Conservation (phyloP, 2,113 vertebrate genomes). For the Oxyruncus cristatus region DNA sequence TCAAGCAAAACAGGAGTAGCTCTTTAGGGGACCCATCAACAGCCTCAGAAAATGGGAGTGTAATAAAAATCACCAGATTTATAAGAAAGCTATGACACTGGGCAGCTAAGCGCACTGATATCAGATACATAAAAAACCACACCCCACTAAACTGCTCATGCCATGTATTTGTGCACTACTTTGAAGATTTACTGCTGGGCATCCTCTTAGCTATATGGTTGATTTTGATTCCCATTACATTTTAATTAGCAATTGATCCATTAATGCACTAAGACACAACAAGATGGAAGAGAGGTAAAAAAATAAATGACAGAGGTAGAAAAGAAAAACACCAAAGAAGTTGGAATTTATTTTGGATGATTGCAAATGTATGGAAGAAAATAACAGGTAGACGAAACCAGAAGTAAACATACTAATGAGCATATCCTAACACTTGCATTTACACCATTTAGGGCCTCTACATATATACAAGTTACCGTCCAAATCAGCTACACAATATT, state of each 20-base stretch:
- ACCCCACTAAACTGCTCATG: not conserved
- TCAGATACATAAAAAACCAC: not conserved
- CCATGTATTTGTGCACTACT: not conserved
- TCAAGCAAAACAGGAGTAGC: not conserved
- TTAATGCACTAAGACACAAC: not conserved
- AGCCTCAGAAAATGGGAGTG: not conserved
- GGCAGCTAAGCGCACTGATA: not conserved
- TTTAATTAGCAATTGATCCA: not conserved
- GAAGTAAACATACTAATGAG: not conserved
- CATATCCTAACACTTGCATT: not conserved
- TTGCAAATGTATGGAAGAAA: not conserved
- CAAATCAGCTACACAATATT: not conserved
- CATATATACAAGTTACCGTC: not conserved
- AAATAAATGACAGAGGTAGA: rapidly evolving
- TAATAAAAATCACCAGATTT: not conserved
- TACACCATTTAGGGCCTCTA: not conserved
- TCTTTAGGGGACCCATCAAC: not conserved
- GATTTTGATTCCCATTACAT: not conserved
- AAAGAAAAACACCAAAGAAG: not conserved
- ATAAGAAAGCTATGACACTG: not conserved
- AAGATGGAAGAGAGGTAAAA: not conserved
- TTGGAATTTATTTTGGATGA: not conserved
- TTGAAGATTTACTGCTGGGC: not conserved
- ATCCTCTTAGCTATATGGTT: not conserved
- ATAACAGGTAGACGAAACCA: not conserved